Conservation (phyloP, 2,797 vertebrate species). For the Heteromormyrus szaboi region DNA sequence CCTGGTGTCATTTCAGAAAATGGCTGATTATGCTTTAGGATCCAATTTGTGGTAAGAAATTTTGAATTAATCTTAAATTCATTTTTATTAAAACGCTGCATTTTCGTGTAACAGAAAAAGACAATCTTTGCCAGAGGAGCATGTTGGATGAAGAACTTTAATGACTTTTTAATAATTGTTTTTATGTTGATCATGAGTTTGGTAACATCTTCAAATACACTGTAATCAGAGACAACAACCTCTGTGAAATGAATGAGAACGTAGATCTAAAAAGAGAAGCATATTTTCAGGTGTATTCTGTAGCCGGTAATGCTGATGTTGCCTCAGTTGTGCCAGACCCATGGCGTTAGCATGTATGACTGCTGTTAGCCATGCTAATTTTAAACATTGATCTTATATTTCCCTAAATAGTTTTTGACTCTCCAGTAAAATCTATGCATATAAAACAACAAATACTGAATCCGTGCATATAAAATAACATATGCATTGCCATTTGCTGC, state of each 20-base stretch:
- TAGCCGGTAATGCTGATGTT: background rate
- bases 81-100: background rate
- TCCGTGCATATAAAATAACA: background rate
- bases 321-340: background rate
- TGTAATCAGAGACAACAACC: background rate
- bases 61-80: background rate
- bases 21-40: background rate
- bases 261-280: background rate
- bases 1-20: background rate
- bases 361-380: background rate
- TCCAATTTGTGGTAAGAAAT: background rate
- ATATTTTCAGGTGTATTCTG: background rate
- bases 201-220: background rate
- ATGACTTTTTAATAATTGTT: background rate
- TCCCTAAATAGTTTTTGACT: background rate
- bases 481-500: background rate
- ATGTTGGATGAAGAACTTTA: background rate
- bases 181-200: background rate
- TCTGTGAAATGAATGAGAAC: background rate
- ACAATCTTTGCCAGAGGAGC: background rate
- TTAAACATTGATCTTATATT: background rate
- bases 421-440: background rate
- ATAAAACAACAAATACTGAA: background rate
- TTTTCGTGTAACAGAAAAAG: background rate
- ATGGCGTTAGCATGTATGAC: background rate